Evolutionary conservation across 2,797 vertebrate species (phyloP).

Genomic region (Kryptopterus vitreolus): DNA sequence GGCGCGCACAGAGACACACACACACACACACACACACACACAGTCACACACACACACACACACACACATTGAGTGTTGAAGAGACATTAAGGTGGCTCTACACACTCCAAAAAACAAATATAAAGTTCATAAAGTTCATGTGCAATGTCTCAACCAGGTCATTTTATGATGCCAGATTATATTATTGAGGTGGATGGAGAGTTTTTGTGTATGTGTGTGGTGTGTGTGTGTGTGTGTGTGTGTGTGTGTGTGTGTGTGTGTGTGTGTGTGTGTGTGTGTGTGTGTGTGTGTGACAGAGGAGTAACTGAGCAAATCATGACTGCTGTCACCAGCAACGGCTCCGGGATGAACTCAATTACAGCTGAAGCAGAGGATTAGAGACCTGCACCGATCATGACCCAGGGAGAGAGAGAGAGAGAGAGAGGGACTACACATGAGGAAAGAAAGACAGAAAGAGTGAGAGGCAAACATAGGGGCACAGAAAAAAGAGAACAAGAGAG

Average conservation of each 20-base stretch:
- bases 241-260: conserved; percentile 14
- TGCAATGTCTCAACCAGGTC: too few species aligned
- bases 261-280: conserved; percentile 14
- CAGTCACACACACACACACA: too few species aligned
- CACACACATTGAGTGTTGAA: background rate
- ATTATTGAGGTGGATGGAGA: background rate
- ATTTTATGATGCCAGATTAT: background rate
- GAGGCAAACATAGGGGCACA: background rate
- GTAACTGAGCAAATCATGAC: conserved; percentile 27
- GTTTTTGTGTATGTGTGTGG: background rate
- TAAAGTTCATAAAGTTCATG: too few species aligned
- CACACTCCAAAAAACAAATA: too few species aligned
- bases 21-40: too few species aligned
- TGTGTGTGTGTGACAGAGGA: conserved; percentile 14
- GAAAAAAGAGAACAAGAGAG: too few species aligned
- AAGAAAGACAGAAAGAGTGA: conserved; percentile 7
- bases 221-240: background rate
- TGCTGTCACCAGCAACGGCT: conserved; percentile 15
- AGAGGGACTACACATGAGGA: background rate
- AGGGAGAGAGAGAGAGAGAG: background rate
- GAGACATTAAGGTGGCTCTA: background rate
- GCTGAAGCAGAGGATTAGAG: conserved; percentile 16
- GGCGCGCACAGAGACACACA: too few species aligned
- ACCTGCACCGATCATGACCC: conserved; percentile 27
- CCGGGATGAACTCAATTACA: conserved; percentile 35